These are phyloP conservation scores for Diadophis punctatus DNA, from an alignment of 2,113 vertebrate species.

Conservation along the genomic window DNA sequence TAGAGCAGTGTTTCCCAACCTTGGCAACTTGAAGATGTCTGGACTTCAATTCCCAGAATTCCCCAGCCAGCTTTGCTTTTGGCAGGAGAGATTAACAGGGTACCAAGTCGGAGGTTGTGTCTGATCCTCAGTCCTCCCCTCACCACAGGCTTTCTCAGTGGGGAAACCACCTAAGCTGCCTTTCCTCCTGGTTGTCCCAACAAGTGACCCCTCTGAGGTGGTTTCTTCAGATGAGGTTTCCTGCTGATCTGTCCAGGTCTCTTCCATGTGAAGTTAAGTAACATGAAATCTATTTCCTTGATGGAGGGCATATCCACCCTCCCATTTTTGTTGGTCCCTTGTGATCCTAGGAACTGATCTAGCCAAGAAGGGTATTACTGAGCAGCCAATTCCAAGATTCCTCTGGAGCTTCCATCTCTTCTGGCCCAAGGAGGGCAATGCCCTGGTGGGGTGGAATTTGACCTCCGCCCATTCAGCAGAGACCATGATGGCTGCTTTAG, in stretches of 20 bases:
- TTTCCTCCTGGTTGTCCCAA: not conserved
- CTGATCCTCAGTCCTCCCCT: not conserved
- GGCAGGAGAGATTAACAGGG: not conserved
- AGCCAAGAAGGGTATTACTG: not conserved
- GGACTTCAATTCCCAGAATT: no score
- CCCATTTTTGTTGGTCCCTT: not conserved
- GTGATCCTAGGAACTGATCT: no score
- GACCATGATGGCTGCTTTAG: not conserved
- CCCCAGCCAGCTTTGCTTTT: no score
- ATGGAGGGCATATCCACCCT: not conserved
- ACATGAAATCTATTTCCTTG: not conserved
- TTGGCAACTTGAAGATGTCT: no score
- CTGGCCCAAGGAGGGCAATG: not conserved
- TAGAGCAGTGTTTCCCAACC: no score
- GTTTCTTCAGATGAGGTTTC: not conserved
- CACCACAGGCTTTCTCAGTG: not conserved
- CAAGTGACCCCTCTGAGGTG: not conserved
- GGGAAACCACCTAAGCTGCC: not conserved
- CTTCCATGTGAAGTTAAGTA: not conserved
- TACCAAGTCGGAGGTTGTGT: not conserved
- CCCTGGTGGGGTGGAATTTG: not conserved
- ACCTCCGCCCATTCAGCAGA: not conserved
- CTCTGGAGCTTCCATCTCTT: not conserved
- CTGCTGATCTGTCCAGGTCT: not conserved
- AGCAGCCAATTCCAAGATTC: not conserved